Evolutionary conservation across 2,888 invertebrate genomes (phyloP).

Genomic region (Sicus ferrugineus): DNA sequence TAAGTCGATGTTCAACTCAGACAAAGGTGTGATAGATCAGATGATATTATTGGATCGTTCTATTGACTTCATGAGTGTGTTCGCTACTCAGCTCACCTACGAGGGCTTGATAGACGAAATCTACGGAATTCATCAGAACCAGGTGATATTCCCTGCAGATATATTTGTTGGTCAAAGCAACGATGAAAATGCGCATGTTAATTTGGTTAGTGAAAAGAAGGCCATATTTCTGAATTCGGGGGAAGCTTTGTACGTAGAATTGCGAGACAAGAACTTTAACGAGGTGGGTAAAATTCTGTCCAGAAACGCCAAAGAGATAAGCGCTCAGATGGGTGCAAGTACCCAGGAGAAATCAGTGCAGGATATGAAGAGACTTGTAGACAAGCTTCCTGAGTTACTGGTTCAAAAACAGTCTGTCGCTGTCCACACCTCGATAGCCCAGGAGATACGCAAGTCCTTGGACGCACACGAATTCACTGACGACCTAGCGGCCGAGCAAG

Average conservation of each 20-base stretch:
- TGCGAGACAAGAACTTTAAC: slow-evolving; percentile 93
- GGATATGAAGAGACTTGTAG: slow-evolving; percentile 93
- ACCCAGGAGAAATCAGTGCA: slow-evolving; percentile 89
- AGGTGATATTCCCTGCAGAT: slow-evolving; percentile 83
- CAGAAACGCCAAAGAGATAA: slow-evolving; percentile 85
- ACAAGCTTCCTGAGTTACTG: slow-evolving; percentile 85
- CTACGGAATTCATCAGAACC: slow-evolving; percentile 83
- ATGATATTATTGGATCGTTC: slow-evolving; percentile 89
- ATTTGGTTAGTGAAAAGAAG: slow-evolving; percentile 70
- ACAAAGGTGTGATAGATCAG: slow-evolving; percentile 81
- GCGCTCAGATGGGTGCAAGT: slow-evolving; percentile 84
- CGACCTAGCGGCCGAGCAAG: slow-evolving; percentile 85
- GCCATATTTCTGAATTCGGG: slow-evolving; percentile 85
- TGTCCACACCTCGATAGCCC: slow-evolving; percentile 90
- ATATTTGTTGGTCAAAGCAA: slow-evolving; percentile 78
- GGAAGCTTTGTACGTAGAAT: slow-evolving; percentile 87
- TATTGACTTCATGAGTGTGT: slow-evolving; percentile 89
- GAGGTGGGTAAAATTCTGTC: slow-evolving; percentile 86
- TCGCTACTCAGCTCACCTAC: slow-evolving; percentile 95
- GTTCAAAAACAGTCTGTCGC: slow-evolving; percentile 87
- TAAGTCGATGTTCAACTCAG: slow-evolving; percentile 62
- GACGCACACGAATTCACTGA: slow-evolving; percentile 81
- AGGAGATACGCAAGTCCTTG: slow-evolving; percentile 86
- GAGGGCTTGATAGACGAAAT: slow-evolving; percentile 97
- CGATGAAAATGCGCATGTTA: slow-evolving; percentile 50